phyloP scores from a whole-genome alignment of 2,888 invertebrate species.

The Gastrophysa polygoni region DNA sequence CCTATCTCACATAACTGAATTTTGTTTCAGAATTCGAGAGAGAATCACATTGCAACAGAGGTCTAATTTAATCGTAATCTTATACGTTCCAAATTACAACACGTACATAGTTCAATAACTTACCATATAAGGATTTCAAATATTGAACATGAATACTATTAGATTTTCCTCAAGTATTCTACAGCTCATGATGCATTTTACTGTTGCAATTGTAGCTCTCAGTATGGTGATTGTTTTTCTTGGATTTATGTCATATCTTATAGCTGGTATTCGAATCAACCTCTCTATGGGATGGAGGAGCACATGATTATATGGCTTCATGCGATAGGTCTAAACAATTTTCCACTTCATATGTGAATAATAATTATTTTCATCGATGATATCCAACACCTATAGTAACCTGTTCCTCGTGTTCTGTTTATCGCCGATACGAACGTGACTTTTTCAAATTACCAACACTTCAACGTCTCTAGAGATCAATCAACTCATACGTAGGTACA shows the following conservation, averaged over 20 bases:
- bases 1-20: neutral
- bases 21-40: too few relatives aligned
- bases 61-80: too few relatives aligned
- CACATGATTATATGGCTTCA: too few relatives aligned
- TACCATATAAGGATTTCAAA: constrained; percentile 5
- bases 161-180: constrained; percentile 6
- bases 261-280: too few relatives aligned
- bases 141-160: constrained; percentile 4
- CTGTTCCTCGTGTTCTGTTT: neutral
- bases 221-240: too few relatives aligned
- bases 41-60: too few relatives aligned
- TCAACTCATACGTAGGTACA: neutral
- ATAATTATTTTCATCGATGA: neutral
- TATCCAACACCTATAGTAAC: too few relatives aligned
- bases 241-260: too few relatives aligned
- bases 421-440: neutral
- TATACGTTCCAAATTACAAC: neutral
- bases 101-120: constrained; percentile 1
- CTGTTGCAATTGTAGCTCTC: too few relatives aligned
- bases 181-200: constrained; percentile 8
- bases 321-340: too few relatives aligned
- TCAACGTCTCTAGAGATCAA: neutral
- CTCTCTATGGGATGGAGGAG: too few relatives aligned
- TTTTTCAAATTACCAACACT: neutral
- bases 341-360: too few relatives aligned